Evolutionary conservation across 2,888 invertebrate genomes (phyloP).

Genomic region (Cremastinae sp.): DNA sequence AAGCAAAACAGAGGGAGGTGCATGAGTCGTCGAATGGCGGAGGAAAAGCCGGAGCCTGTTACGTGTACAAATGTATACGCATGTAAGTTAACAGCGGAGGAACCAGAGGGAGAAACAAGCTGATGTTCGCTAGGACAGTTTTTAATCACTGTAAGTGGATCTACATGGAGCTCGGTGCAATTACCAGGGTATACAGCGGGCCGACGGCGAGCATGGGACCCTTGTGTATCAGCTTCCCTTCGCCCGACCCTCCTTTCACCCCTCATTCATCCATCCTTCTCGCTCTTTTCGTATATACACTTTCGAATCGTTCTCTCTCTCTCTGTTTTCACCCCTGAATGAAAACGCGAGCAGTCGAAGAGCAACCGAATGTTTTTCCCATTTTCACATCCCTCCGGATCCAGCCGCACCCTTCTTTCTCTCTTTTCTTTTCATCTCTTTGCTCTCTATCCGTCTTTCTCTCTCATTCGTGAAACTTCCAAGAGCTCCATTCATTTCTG

Average conservation of each 20-base stretch:
- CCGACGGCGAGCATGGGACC: slow-evolving; percentile 71
- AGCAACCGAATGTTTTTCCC: slow-evolving; percentile 59
- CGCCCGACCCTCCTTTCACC: slow-evolving; percentile 50
- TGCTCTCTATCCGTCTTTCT: slow-evolving; percentile 4
- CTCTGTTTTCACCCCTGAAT: slow-evolving; percentile 40
- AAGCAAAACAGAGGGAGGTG: not conserved
- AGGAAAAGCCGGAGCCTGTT: not conserved
- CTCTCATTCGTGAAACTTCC: slow-evolving; percentile 36
- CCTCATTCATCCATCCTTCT: slow-evolving; percentile 56
- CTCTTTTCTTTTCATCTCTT: slow-evolving; percentile 11
- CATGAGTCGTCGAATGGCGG: no score
- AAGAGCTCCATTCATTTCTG: slow-evolving; percentile 28
- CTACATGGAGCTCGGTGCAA: slow-evolving; percentile 79
- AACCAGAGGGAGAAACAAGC: slow-evolving; percentile 53
- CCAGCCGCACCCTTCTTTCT: slow-evolving; percentile 51
- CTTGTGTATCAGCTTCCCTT: slow-evolving; percentile 73
- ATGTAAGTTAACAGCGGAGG: slow-evolving; percentile 24
- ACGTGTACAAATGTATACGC: slow-evolving; percentile 1
- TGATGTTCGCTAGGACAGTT: slow-evolving; percentile 80
- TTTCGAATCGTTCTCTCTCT: slow-evolving; percentile 60
- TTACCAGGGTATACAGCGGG: slow-evolving; percentile 75
- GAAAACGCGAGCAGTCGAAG: slow-evolving; percentile 40
- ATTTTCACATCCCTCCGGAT: slow-evolving; percentile 54
- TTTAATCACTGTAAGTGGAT: slow-evolving; percentile 81
- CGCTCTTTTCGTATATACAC: slow-evolving; percentile 2